A percentile compares a stretch with the other conserved stretches of the same genome.
phyloP scores from a whole-genome alignment of 2,888 invertebrate genomes.

The Tiliacea aurago region DNA sequence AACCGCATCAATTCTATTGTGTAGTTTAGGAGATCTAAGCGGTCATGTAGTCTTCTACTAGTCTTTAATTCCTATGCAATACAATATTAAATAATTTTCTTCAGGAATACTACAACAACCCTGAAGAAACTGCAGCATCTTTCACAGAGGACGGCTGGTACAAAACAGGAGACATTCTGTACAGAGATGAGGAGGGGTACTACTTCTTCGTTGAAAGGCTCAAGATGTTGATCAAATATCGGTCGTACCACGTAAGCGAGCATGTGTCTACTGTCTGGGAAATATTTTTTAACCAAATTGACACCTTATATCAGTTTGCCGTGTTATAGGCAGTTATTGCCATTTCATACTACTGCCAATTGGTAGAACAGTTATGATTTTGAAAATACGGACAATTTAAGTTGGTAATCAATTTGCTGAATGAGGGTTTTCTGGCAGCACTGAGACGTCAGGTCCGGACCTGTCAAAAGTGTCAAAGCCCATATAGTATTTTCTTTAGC shows the following conservation, averaged over 20 bases:
- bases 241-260: conserved; percentile 81
- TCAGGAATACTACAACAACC: conserved; percentile 54
- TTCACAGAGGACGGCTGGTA: conserved; percentile 79
- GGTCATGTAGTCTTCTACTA: no score
- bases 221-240: conserved; percentile 87
- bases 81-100: not conserved
- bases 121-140: conserved; percentile 66
- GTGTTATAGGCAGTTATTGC: no score
- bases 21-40: no score
- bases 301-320: not conserved
- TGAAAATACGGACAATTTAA: no score
- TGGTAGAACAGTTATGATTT: not conserved
- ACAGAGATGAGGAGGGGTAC: conserved; percentile 84
- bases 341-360: not conserved
- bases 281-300: not conserved
- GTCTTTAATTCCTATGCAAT: not conserved
- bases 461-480: no score
- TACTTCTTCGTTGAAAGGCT: conserved; percentile 86
- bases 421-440: not conserved
- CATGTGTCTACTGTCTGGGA: not conserved
- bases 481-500: no score
- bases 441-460: no score
- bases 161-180: conserved; percentile 87
- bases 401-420: not conserved
- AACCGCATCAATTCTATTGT: no score